phyloP scores from a whole-genome alignment of 2,888 invertebrate genomes.

The Baccha elongata region DNA sequence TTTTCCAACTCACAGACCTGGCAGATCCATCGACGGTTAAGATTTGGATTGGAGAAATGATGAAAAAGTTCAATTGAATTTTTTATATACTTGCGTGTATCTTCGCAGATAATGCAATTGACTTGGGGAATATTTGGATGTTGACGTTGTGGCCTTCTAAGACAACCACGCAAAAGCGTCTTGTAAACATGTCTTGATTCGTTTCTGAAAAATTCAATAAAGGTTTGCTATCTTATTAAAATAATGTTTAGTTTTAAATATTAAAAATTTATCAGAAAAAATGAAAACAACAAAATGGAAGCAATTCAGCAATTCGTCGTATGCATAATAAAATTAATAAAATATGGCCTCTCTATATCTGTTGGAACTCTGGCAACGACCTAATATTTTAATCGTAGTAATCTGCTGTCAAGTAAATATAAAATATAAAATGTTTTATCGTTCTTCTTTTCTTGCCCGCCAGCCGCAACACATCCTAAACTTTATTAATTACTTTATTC shows the following conservation, averaged over 20 bases:
- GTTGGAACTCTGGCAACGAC: no score
- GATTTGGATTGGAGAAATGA: constrained; percentile 82
- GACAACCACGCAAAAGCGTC: constrained; percentile 81
- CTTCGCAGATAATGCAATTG: constrained; percentile 81
- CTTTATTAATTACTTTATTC: no score
- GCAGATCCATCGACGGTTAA: constrained; percentile 82
- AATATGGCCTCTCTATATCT: no score
- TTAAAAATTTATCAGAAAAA: background rate
- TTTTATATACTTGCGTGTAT: constrained; percentile 81
- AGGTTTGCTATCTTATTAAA: constrained; percentile 42
- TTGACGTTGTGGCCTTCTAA: constrained; percentile 81
- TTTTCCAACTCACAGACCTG: constrained; percentile 81
- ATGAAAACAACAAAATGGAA: constrained; percentile 2
- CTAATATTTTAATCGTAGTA: no score
- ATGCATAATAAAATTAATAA: no score
- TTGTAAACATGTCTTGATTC: constrained; percentile 82
- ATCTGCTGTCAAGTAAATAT: no score
- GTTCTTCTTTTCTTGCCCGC: no score
- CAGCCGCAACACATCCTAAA: no score
- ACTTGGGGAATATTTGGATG: constrained; percentile 79
- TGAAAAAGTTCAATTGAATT: constrained; percentile 81
- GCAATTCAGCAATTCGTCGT: no score
- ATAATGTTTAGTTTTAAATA: background rate
- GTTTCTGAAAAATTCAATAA: constrained; percentile 78
- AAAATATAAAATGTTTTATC: no score